A percentile compares a stretch with the other conserved stretches of the same genome.
Evolutionary conservation across 2,888 invertebrate species (phyloP).

Genomic region (Muschampia plurimacula): DNA sequence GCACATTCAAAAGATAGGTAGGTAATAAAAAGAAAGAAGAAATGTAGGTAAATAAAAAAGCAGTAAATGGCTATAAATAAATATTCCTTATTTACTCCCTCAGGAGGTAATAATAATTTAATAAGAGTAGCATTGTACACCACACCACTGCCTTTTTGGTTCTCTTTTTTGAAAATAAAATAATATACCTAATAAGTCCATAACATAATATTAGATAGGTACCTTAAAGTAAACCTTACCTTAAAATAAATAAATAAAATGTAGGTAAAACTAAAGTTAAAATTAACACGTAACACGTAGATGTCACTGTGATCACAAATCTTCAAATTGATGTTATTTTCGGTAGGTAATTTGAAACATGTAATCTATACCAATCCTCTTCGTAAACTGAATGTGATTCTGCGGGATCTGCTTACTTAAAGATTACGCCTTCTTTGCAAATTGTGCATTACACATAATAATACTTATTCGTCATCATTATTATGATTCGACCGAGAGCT

Average conservation of each 20-base stretch:
- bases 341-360: conserved; percentile 8
- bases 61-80: too few relatives aligned
- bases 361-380: conserved; percentile 21
- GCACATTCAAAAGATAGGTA: too few relatives aligned
- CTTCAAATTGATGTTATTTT: not conserved
- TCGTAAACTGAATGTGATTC: conserved; percentile 41
- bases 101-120: too few relatives aligned
- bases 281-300: not conserved
- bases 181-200: too few relatives aligned
- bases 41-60: too few relatives aligned
- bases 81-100: too few relatives aligned
- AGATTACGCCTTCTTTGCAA: conserved; percentile 41
- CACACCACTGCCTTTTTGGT: too few relatives aligned
- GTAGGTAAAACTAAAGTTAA: not conserved
- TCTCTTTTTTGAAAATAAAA: too few relatives aligned
- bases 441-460: not conserved
- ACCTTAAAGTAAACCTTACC: too few relatives aligned
- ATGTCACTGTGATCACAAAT: conserved; percentile 19
- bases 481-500: not conserved
- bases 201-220: too few relatives aligned
- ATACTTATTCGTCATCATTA: not conserved
- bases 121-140: too few relatives aligned
- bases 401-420: conserved; percentile 44
- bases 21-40: too few relatives aligned
- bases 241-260: not conserved